These are phyloP conservation scores for Osmoderma eremita DNA, from an alignment of 2,888 invertebrate species.

Conservation along the genomic window DNA sequence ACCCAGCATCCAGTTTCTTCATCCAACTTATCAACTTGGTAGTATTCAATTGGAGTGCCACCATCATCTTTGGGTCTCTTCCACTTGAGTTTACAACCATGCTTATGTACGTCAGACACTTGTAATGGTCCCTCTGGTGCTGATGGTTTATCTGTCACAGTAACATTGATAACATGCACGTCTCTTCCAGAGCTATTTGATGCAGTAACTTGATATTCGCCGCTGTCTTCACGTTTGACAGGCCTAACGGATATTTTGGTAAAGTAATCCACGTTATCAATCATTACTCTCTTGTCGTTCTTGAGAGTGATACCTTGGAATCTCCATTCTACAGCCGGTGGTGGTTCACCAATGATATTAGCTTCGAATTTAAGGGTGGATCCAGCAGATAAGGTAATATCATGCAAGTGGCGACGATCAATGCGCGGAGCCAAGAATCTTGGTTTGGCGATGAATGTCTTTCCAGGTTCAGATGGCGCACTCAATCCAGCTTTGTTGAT, in stretches of 20 bases:
- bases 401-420: slow-evolving; percentile 90
- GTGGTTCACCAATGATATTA: slow-evolving; percentile 93
- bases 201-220: slow-evolving; percentile 87
- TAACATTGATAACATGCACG: slow-evolving; percentile 81
- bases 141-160: slow-evolving; percentile 87
- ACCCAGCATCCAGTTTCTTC: slow-evolving; percentile 90
- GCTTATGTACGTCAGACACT: slow-evolving; percentile 89
- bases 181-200: slow-evolving; percentile 90
- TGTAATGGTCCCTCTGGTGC: slow-evolving; percentile 91
- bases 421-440: slow-evolving; percentile 95
- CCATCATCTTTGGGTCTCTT: slow-evolving; percentile 95
- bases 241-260: slow-evolving; percentile 87
- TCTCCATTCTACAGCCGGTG: slow-evolving; percentile 93
- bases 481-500: slow-evolving; percentile 95
- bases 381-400: slow-evolving; percentile 91
- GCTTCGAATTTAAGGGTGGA: slow-evolving; percentile 94
- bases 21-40: slow-evolving; percentile 95
- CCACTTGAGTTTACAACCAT: slow-evolving; percentile 95
- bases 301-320: slow-evolving; percentile 82
- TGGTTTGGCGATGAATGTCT: slow-evolving; percentile 86
- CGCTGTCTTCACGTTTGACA: slow-evolving; percentile 82
- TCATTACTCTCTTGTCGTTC: slow-evolving; percentile 74
- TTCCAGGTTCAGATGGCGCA: slow-evolving; percentile 89
- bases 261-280: slow-evolving; percentile 88
- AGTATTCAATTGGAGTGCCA: slow-evolving; percentile 93